Conservation (phyloP, 2,113 vertebrate species). For the Rostratula benghalensis region DNA sequence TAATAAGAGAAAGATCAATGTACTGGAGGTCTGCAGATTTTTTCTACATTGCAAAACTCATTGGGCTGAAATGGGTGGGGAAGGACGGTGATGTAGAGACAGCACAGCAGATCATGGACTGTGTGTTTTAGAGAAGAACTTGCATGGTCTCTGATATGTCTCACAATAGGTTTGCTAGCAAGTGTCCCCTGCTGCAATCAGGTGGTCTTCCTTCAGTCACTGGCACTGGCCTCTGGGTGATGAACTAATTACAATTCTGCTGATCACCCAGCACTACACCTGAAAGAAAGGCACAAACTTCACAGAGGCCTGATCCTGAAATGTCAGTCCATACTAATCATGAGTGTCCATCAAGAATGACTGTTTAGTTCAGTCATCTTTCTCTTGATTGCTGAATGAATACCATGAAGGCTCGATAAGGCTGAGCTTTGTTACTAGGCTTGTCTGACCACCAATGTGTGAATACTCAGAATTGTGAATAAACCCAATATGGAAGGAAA, state of each 20-base stretch:
- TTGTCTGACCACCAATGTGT: background rate
- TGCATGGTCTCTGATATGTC: background rate
- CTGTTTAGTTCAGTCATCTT: background rate
- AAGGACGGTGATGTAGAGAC: background rate
- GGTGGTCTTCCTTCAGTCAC: background rate
- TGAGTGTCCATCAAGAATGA: background rate
- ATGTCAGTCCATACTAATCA: background rate
- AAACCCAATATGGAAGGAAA: background rate
- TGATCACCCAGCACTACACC: background rate
- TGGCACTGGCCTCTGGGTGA: background rate
- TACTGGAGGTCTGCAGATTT: background rate
- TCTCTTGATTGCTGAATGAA: background rate
- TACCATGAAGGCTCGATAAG: background rate
- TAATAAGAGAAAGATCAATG: background rate
- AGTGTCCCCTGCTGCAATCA: background rate
- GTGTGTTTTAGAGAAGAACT: background rate
- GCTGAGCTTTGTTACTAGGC: background rate
- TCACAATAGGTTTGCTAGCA: background rate
- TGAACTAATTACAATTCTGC: background rate
- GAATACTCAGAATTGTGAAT: background rate
- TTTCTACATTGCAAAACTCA: background rate
- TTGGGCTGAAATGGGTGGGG: background rate
- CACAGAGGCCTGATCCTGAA: background rate
- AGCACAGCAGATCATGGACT: background rate
- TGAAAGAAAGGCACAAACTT: background rate